Evolutionary conservation across 2,888 invertebrate genomes (phyloP).

Genomic region (Drosophila subsilvestris): DNA sequence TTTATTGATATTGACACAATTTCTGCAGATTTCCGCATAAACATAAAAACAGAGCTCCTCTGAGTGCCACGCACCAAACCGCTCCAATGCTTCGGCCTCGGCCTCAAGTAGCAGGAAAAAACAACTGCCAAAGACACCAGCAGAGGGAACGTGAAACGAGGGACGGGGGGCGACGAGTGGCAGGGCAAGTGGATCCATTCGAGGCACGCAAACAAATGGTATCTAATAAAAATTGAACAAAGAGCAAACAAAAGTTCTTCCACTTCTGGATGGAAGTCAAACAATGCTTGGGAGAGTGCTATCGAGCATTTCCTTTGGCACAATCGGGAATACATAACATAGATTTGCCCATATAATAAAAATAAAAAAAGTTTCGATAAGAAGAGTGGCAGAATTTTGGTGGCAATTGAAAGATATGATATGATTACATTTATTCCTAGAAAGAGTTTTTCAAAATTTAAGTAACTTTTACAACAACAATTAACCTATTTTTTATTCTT

Average conservation of each 20-base stretch:
- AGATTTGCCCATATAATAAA: conserved; percentile 1
- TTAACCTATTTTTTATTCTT: too few relatives aligned
- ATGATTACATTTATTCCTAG: not conserved
- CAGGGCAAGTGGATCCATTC: conserved; percentile 22
- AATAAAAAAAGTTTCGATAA: not conserved
- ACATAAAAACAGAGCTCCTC: conserved; percentile 73
- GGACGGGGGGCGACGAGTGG: too few relatives aligned
- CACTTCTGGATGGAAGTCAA: conserved; percentile 35
- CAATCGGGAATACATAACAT: conserved; percentile 19
- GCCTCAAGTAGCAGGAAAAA: conserved; percentile 39
- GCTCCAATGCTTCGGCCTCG: conserved; percentile 36
- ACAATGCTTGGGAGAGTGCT: conserved; percentile 28
- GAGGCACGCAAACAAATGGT: conserved; percentile 57
- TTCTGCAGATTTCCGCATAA: conserved; percentile 83
- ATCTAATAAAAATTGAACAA: conserved; percentile 60
- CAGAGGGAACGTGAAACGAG: not conserved
- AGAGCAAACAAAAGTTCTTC: conserved; percentile 48
- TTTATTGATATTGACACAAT: conserved; percentile 84
- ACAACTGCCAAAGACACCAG: conserved; percentile 8
- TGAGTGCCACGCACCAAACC: not conserved
- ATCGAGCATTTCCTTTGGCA: conserved; percentile 17
- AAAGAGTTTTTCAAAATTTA: not conserved
- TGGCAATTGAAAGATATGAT: not conserved
- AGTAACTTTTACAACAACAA: too few relatives aligned
- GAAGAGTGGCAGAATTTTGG: not conserved